Conservation (phyloP, 1,140 invertebrate species). For the Manduca sexta region DNA sequence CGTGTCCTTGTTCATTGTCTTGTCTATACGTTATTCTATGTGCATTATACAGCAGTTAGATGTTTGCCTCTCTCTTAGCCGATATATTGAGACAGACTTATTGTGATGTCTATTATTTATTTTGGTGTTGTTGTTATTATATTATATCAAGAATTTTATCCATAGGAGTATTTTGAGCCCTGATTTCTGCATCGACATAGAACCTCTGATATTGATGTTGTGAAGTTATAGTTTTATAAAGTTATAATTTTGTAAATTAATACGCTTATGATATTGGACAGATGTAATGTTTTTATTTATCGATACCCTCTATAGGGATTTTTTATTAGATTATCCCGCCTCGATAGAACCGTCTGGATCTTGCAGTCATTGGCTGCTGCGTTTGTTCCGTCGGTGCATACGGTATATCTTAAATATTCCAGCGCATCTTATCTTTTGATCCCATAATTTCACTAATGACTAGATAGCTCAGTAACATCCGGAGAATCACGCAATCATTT, state of each 20-base stretch:
- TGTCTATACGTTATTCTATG: constrained; percentile 63
- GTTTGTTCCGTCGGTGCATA: constrained; percentile 42
- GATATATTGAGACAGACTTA: constrained; percentile 49
- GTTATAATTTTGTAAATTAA: constrained; percentile 36
- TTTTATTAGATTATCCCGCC: constrained; percentile 63
- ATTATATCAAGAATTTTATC: constrained; percentile 44
- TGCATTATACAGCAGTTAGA: constrained; percentile 68
- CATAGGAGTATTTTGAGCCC: constrained; percentile 57
- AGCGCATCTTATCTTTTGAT: constrained; percentile 10
- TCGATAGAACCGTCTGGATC: constrained; percentile 59
- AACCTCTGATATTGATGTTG: constrained; percentile 66
- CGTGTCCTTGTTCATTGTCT: constrained; percentile 66
- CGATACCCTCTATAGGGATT: constrained; percentile 53
- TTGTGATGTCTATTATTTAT: constrained; percentile 61
- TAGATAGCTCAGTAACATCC: constrained; percentile 41
- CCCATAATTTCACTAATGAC: constrained; percentile 23
- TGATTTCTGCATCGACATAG: constrained; percentile 65
- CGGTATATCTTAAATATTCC: constrained; percentile 29
- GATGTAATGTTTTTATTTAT: constrained; percentile 27
- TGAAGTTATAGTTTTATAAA: constrained; percentile 47
- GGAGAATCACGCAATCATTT: constrained; percentile 7
- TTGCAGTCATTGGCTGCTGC: constrained; percentile 50
- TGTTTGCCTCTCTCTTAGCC: constrained; percentile 65
- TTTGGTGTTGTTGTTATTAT: constrained; percentile 65
- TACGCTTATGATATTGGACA: constrained; percentile 36